phyloP scores from a whole-genome alignment of 2,797 vertebrate genomes.

The Pantherophis alleghaniensis region DNA sequence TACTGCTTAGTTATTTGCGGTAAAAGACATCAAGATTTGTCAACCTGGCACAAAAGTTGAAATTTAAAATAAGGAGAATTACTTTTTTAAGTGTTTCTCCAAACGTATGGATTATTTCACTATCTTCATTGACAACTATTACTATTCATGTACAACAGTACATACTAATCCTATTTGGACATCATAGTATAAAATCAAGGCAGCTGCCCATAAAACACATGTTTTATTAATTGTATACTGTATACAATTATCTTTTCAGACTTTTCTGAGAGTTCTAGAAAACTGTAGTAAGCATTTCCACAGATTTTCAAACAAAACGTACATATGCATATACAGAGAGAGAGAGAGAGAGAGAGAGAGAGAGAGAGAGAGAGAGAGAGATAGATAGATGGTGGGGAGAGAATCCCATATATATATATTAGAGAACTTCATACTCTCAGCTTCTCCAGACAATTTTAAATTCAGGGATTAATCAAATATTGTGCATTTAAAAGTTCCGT shows the following conservation, averaged over 20 bases:
- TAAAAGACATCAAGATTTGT: background rate
- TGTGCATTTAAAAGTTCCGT: background rate
- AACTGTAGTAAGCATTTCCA: background rate
- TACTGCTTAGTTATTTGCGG: background rate
- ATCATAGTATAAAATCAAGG: background rate
- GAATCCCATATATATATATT: no score
- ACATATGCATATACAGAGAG: no score
- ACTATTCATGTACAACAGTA: background rate
- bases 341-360: no score
- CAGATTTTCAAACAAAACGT: background rate
- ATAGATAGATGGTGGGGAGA: no score
- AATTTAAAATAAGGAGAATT: background rate
- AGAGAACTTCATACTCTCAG: background rate
- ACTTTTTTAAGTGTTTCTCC: background rate
- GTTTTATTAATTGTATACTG: background rate
- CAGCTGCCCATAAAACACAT: background rate
- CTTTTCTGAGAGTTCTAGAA: background rate
- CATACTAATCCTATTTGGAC: background rate
- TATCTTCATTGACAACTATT: background rate
- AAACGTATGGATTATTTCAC: background rate
- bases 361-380: no score
- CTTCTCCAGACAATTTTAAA: background rate
- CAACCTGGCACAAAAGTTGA: background rate
- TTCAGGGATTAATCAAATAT: background rate
- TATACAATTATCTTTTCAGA: background rate